Conservation (phyloP, 1,140 invertebrate genomes). For the Oreohelix idahoensis region DNA sequence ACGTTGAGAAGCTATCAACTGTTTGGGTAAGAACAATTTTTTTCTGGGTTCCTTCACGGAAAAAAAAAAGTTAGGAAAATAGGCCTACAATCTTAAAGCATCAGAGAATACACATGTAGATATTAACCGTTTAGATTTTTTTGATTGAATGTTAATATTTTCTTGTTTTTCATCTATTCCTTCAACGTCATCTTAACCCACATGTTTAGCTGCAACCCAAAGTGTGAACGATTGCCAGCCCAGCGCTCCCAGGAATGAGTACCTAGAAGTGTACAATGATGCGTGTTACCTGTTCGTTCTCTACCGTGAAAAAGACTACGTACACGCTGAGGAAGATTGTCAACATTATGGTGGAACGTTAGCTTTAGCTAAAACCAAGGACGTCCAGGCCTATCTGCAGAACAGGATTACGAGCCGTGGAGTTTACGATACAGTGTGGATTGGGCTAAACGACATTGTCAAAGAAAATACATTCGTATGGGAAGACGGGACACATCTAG, state of each 20-base stretch:
- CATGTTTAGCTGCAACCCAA: not conserved
- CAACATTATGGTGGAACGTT: not conserved
- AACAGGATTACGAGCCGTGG: not conserved
- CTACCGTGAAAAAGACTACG: not conserved
- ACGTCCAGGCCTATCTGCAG: slow-evolving; percentile 2
- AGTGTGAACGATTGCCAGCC: not conserved
- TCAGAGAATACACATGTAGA: no score
- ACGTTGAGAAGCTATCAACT: no score
- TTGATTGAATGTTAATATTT: no score
- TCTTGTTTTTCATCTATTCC: not conserved
- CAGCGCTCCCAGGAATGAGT: not conserved
- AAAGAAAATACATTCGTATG: slow-evolving; percentile 13
- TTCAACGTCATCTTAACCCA: not conserved
- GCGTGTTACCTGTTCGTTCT: slow-evolving; percentile 3
- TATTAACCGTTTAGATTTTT: no score
- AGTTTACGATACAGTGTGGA: slow-evolving; percentile 11
- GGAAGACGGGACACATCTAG: not conserved
- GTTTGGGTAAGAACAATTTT: no score
- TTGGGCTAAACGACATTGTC: slow-evolving; percentile 14
- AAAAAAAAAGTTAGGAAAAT: no score
- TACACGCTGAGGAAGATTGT: not conserved
- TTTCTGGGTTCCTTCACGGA: no score
- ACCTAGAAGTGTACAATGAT: not conserved
- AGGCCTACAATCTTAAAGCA: no score
- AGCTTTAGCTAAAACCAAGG: not conserved